Evolutionary conservation across 2,888 invertebrate genomes (phyloP).

Genomic region (Sarcophaga carnaria): DNA sequence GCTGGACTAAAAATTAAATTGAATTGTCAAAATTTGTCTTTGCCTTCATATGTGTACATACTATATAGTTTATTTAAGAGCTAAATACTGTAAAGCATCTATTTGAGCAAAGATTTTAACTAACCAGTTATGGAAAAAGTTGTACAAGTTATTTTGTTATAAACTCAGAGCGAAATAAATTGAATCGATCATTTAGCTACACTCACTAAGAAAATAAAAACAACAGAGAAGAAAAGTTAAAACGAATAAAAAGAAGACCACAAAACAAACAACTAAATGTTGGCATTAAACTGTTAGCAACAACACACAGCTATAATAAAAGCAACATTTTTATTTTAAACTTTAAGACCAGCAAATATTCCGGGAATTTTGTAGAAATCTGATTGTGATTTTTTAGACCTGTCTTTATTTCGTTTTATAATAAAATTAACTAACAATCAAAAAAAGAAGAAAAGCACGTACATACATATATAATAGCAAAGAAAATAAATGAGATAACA

Average conservation of each 20-base stretch:
- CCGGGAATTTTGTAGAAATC: constrained; percentile 55
- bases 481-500: not conserved
- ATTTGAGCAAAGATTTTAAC: too few relatives aligned
- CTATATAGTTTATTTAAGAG: too few relatives aligned
- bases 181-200: not conserved
- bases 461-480: not conserved
- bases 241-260: not conserved
- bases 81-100: too few relatives aligned
- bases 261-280: constrained; percentile 22
- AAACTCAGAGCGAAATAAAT: not conserved
- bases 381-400: constrained; percentile 41
- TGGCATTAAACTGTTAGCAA: constrained; percentile 7
- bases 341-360: constrained; percentile 57
- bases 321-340: constrained; percentile 41
- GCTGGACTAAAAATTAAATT: too few relatives aligned
- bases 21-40: too few relatives aligned
- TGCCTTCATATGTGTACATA: too few relatives aligned
- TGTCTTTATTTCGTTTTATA: constrained; percentile 6
- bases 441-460: constrained; percentile 18
- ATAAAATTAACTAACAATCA: constrained; percentile 41
- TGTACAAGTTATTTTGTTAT: not conserved
- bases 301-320: constrained; percentile 18
- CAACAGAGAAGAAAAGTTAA: not conserved
- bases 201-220: constrained; percentile 6
- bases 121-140: constrained; percentile 2